phyloP scores from a whole-genome alignment of 2,888 invertebrate species.

The Metalampra italica region DNA sequence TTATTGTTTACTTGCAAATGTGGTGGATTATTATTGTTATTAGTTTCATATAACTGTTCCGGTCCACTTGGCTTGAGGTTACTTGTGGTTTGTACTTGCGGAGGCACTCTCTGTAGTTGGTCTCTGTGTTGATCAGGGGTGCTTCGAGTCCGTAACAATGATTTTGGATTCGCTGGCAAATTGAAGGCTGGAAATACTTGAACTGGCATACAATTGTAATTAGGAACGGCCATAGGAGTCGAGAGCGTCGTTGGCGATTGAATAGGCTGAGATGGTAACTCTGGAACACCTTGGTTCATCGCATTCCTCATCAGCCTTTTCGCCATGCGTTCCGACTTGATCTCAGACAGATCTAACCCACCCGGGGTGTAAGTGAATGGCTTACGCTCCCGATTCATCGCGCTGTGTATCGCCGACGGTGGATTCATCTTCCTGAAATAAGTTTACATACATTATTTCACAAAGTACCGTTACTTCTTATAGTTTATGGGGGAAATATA shows the following conservation, averaged over 20 bases:
- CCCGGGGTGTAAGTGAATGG: slow-evolving; percentile 97
- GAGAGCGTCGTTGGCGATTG: slow-evolving; percentile 72
- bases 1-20: slow-evolving; percentile 39
- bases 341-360: slow-evolving; percentile 93
- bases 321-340: slow-evolving; percentile 93
- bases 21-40: slow-evolving; percentile 32
- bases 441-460: slow-evolving; percentile 37
- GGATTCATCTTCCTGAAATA: slow-evolving; percentile 81
- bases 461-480: slow-evolving; percentile 17
- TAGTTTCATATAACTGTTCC: slow-evolving; percentile 28
- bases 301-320: slow-evolving; percentile 80
- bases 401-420: slow-evolving; percentile 91
- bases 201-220: slow-evolving; percentile 69
- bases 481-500: slow-evolving; percentile 33
- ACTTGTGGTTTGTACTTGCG: slow-evolving; percentile 18
- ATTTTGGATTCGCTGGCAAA: slow-evolving; percentile 84
- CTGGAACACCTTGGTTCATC: slow-evolving; percentile 84
- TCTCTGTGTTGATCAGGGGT: slow-evolving; percentile 48
- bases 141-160: slow-evolving; percentile 62
- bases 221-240: slow-evolving; percentile 58
- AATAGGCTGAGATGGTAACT: slow-evolving; percentile 73
- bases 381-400: slow-evolving; percentile 95
- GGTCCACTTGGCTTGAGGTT: slow-evolving; percentile 24
- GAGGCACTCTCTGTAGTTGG: slow-evolving; percentile 21
- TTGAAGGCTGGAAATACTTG: slow-evolving; percentile 81